A percentile compares a stretch with the other conserved stretches of the same genome.
Conservation (phyloP, 2,113 vertebrate species). For the Macaca mulatta region DNA sequence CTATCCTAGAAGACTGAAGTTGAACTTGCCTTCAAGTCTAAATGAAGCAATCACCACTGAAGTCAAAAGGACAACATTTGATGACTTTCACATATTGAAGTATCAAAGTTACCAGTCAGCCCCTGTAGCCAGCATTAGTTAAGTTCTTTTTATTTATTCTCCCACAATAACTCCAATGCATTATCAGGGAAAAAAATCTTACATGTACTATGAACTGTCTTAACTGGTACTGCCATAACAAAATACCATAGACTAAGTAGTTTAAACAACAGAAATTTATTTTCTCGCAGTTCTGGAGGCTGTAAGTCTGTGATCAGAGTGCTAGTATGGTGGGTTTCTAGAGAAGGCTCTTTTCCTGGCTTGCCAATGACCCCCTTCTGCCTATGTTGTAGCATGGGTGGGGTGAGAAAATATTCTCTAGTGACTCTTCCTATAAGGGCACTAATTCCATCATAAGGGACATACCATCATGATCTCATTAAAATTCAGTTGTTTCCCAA, state of each 20-base stretch:
- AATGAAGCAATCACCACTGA: not conserved
- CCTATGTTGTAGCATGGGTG: not conserved
- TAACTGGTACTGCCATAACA: not conserved
- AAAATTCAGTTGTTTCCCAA: not conserved
- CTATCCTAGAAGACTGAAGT: not conserved
- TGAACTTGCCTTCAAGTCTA: conserved; percentile 3
- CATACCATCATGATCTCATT: not conserved
- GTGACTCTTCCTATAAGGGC: not conserved
- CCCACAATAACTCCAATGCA: not conserved
- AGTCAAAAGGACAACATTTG: not conserved
- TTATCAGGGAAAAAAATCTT: not conserved
- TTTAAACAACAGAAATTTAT: not conserved
- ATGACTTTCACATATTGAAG: not conserved
- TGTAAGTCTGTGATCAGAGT: not conserved
- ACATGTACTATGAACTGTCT: not conserved
- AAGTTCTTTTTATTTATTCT: not conserved
- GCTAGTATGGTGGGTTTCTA: not conserved
- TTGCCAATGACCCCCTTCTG: not conserved
- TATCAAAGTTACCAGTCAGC: not conserved
- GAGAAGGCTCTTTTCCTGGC: not conserved
- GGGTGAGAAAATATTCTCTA: not conserved
- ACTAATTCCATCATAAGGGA: not conserved
- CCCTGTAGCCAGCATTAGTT: not conserved
- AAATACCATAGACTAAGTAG: not conserved
- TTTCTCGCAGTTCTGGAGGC: not conserved